Base-by-base conservation (phyloP, 2,797 vertebrate species). In the Peromyscus nudipes region DNA sequence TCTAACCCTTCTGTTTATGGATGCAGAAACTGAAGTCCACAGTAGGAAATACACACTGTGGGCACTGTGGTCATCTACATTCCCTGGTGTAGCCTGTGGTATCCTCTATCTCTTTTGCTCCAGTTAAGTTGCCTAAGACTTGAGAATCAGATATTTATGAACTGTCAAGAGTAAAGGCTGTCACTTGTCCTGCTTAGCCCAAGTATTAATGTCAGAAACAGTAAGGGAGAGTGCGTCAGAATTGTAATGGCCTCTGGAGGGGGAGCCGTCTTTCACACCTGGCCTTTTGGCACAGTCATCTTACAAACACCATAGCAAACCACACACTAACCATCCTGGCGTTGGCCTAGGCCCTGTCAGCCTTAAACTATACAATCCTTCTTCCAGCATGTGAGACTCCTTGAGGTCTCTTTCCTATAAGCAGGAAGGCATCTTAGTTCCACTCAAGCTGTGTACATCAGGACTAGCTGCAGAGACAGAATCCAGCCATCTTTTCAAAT, bases 31-130 rank as follows among this genome's bases (percentile, higher is more conserved):
- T 1, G 27, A 84, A 37, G 23, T 21, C 3, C 8, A 0, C 0
- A 25, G 52, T 13, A 55, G 27, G 34, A 80, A 27, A 57, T 0
- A 1, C 2, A 0, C 6, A 8, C 0, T 0, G 4, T 6, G 2
- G 25, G 17, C 29, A 0, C 55, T 2, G 0, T 0, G 16, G 4
- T 1, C 12, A 29, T 14, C 21, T 29, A 0, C 0, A 0, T 4
- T 1, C 7, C 6, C 23, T 16, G 1, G 0, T 0, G 11, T 29
- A 84, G 25, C 46, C 52, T 1, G 2, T 3, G 23, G 8, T 1
- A 0, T 14, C 4, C 25, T 3, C 3, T 21, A 0, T 3, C 1
- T 85, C 52, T 62, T 27, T n/a, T 1, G 1, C 34, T 62, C 17
- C 2, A 4, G 19, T 0, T 0, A 31, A 13, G 10, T 0, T 8